Evolutionary conservation across 2,113 vertebrate species (phyloP).

Genomic region (Sorex araneus): DNA sequence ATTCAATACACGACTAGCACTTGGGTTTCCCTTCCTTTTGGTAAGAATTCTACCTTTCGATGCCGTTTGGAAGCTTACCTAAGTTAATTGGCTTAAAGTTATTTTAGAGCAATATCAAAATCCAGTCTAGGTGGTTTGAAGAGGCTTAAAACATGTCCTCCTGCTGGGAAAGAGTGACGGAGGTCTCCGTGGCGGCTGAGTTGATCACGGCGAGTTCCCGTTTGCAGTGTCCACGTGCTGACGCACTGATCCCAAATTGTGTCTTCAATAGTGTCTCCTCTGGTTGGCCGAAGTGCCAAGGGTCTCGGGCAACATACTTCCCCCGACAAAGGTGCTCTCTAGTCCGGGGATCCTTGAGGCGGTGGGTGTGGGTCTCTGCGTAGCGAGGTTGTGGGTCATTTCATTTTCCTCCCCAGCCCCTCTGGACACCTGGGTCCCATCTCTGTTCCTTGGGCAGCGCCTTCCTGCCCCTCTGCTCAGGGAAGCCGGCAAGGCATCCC

Average conservation of each 20-base stretch:
- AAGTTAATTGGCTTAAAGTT: conserved; percentile 59
- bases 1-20: conserved; percentile 83
- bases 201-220: neutral
- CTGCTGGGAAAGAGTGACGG: neutral
- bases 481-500: neutral
- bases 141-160: neutral
- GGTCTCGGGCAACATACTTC: neutral
- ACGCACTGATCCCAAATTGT: no score
- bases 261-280: no score
- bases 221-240: no score
- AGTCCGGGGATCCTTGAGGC: no score
- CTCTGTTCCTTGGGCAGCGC: conserved; percentile 55
- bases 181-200: neutral
- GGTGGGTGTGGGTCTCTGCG: no score
- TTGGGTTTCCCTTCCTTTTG: conserved; percentile 69
- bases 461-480: conserved; percentile 8
- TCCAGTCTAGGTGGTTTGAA: conserved; percentile 48
- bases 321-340: no score
- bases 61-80: conserved; percentile 70
- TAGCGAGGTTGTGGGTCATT: no score
- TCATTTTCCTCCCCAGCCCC: no score
- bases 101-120: conserved; percentile 75
- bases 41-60: conserved; percentile 68
- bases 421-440: no score
- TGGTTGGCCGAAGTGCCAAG: no score